Base-by-base conservation (phyloP, 2,113 vertebrate species). In the Bos indicus region DNA sequence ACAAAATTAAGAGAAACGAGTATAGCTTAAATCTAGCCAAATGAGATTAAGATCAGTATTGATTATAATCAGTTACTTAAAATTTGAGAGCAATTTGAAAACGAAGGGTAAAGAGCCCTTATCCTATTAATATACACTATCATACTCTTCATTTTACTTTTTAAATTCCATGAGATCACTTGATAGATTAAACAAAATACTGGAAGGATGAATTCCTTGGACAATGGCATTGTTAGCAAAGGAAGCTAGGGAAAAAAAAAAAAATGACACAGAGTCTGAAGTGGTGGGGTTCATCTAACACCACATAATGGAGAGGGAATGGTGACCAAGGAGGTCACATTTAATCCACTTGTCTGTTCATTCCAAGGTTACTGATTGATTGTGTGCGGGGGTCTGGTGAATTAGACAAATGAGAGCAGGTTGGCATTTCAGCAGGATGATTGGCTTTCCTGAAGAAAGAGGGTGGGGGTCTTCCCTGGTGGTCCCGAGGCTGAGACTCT, bases 371-470 rank as follows among this genome's bases (percentile, higher is more conserved):
- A 48, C 40, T 48, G 8, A 17, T 2, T 28, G 56, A 26, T 30
- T 30, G n/a, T 14, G 15, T 30, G 71, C 2, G 30, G 60, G 81
- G 15, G 25, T 11, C 16, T 10, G 13, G 19, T 30, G 82, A 93
- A n/a, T 52, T 12, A 7, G 14, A 43, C 85, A 56, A 19, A 46
- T 21, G 33, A 46, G 36, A 77, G 19, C 48, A 57, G 33, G 57
- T 6, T 77, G 59, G 36, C n/a, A 21, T 77, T 51, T 77, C 21
- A 28, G 74, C 54, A 87, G 46, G 28, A 17, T 8, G 26, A 15
- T 0, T 0, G 10, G n/a, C 17, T 28, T 16, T 6, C 25, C 46
- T 3, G 2, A 14, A 9, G 30, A 43, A 59, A 30, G 40, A 52
- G 40, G 26, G n/a, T 33, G 23, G 60, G 23, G 36, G 36, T 3